Evolutionary conservation across 2,888 invertebrate genomes (phyloP).

Genomic region (Xanthia icteritia): DNA sequence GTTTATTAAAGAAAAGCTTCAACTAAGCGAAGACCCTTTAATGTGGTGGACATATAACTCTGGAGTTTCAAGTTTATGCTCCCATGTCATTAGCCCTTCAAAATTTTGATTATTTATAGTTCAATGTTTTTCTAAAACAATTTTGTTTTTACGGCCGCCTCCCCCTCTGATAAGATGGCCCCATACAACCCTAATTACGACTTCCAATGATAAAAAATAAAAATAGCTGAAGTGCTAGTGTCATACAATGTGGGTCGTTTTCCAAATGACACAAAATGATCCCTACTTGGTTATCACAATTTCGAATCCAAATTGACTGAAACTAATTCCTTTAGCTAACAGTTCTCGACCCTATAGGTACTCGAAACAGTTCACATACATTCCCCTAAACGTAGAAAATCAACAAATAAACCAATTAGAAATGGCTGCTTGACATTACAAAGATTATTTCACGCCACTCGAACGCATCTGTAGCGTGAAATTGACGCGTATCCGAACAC

Average conservation of each 20-base stretch:
- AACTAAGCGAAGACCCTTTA: background rate
- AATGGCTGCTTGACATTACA: slow-evolving; percentile 75
- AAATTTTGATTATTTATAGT: background rate
- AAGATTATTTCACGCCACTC: slow-evolving; percentile 77
- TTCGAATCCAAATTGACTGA: slow-evolving; percentile 19
- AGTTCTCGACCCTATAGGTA: slow-evolving; percentile 4
- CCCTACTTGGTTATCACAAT: slow-evolving; percentile 6
- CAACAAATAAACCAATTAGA: slow-evolving; percentile 74
- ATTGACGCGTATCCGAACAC: slow-evolving; percentile 72
- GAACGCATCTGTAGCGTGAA: slow-evolving; percentile 82
- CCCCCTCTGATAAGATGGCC: background rate
- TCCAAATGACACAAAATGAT: background rate
- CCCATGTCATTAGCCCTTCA: background rate
- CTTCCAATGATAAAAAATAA: background rate
- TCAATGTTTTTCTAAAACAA: no score
- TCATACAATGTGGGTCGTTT: background rate
- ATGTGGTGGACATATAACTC: background rate
- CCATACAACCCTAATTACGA: background rate
- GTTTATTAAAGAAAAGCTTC: background rate
- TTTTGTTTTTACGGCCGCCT: background rate
- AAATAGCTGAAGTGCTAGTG: background rate
- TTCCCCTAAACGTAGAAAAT: slow-evolving; percentile 56
- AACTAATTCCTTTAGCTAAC: slow-evolving; percentile 20
- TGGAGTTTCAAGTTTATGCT: background rate
- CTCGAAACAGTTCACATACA: slow-evolving; percentile 50